Evolutionary conservation across 53 echinoderm and acorn worm genomes (phyloP), one percentile per base, ranked within the genome.

Genomic region (Apostichopus leukothele): DNA sequence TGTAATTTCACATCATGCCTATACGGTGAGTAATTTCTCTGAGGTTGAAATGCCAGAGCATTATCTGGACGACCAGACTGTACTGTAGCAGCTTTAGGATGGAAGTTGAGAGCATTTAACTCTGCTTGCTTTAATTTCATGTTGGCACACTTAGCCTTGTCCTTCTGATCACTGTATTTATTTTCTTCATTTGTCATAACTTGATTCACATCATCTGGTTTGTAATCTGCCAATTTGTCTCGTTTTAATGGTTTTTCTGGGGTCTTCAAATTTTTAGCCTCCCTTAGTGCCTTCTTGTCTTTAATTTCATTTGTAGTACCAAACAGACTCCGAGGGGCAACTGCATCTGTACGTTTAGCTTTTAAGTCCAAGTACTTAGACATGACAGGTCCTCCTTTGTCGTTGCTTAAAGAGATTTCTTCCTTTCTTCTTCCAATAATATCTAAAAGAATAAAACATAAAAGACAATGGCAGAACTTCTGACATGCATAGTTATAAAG

Each of bases 321-420:
- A 89, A 97, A 97, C 54, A 97, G 86, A 61, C 94, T 97, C 14
- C 97, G 91, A 1, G 97, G 97, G 59, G 95, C 89, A 54, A 95
- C 95, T 52, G 95, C 95, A 67, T 95, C 85, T 12, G 97, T 94
- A 6, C 94, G 92, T 91, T 95, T 95, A 7, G 97, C 89, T 86
- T 88, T 93, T 60, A 95, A 66, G 75, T 94, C 92, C 73, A 91
- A 7, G 57, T 88, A 79, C 19, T 14, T 75, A 3, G 84, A 77
- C 60, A 84, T 84, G 57, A 39, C 39, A 39, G 39, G 39, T 39
- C 39, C 39, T 39, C 39, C 3, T 39, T 39, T 39, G 39, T 39
- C 39, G 39, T 39, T 39, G 39, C 39, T 39, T 39, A 3, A 27
- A 39, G 39, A 39, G 39, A 39, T 39, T 3, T 39, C 39, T 39